A percentile compares a stretch with the other conserved stretches of the same genome.
phyloP scores from a whole-genome alignment of 2,797 vertebrate species.

The Pteronotus mesoamericanus region DNA sequence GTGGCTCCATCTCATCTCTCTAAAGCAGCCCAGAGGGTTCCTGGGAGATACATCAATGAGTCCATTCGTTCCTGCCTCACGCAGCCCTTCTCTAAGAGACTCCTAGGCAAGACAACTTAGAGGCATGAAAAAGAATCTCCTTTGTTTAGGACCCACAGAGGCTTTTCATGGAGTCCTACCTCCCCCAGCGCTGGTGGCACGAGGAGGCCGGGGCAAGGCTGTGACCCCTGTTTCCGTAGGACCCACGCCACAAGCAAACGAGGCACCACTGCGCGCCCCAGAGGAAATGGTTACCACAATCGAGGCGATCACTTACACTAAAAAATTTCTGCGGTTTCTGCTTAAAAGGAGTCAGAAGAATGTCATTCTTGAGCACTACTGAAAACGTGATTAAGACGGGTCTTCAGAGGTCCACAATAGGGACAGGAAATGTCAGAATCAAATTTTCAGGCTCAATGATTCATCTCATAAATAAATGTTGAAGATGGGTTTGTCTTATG shows the following conservation, averaged over 20 bases:
- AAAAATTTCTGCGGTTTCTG: constrained; percentile 52
- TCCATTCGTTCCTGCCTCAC: constrained; percentile 62
- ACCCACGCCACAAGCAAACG: constrained; percentile 9
- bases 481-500: constrained; percentile 62
- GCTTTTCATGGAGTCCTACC: neutral
- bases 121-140: constrained; percentile 43
- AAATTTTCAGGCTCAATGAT: constrained; percentile 59
- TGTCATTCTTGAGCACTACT: constrained; percentile 59
- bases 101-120: constrained; percentile 34
- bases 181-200: neutral
- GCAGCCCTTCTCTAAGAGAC: constrained; percentile 23
- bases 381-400: constrained; percentile 67
- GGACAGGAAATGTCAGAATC: constrained; percentile 64
- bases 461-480: constrained; percentile 64
- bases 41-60: constrained; percentile 48
- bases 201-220: neutral
- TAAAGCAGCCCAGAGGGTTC: constrained; percentile 72
- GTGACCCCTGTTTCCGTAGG: constrained; percentile 37
- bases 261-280: neutral
- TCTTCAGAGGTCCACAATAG: constrained; percentile 52
- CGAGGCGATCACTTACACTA: constrained; percentile 61
- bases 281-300: constrained; percentile 57
- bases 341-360: constrained; percentile 61
- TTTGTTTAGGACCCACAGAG: constrained; percentile 33
- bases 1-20: constrained; percentile 69